Conservation (phyloP, 2,113 vertebrate species). For the Excalfactoria chinensis region DNA sequence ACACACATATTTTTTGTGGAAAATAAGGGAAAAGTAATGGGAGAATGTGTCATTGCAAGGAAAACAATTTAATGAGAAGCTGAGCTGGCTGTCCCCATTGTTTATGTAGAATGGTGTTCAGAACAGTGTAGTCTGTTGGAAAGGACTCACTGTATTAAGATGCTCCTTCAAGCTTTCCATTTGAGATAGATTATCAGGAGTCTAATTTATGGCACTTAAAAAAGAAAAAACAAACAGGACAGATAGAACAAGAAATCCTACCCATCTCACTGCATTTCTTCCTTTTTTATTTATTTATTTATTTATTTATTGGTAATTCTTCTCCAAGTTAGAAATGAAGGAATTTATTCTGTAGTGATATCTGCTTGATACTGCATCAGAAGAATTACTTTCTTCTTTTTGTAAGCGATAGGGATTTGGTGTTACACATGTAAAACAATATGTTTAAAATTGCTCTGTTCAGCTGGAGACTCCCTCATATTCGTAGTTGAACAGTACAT, state of each 20-base stretch:
- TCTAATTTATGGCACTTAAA: neutral
- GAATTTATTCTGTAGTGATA: neutral
- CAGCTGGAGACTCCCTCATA: neutral
- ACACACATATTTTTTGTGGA: neutral
- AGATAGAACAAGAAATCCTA: neutral
- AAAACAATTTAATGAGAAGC: neutral
- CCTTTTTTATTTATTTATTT: neutral
- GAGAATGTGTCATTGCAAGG: neutral
- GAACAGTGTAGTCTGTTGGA: neutral
- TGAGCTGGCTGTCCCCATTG: neutral
- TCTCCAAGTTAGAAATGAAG: neutral
- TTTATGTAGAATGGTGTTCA: neutral
- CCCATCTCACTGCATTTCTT: neutral
- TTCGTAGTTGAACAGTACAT: neutral
- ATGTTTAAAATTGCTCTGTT: neutral
- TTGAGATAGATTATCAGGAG: neutral
- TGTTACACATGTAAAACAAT: neutral
- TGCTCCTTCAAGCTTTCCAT: neutral
- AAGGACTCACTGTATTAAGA: neutral
- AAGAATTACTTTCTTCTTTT: neutral
- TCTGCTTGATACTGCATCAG: neutral
- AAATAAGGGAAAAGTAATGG: neutral
- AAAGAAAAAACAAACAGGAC: neutral
- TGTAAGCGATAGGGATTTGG: neutral
- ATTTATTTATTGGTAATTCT: no score